These are phyloP conservation scores for Thamnophis sirtalis DNA, from an alignment of 2,113 vertebrate genomes.

Conservation along the genomic window DNA sequence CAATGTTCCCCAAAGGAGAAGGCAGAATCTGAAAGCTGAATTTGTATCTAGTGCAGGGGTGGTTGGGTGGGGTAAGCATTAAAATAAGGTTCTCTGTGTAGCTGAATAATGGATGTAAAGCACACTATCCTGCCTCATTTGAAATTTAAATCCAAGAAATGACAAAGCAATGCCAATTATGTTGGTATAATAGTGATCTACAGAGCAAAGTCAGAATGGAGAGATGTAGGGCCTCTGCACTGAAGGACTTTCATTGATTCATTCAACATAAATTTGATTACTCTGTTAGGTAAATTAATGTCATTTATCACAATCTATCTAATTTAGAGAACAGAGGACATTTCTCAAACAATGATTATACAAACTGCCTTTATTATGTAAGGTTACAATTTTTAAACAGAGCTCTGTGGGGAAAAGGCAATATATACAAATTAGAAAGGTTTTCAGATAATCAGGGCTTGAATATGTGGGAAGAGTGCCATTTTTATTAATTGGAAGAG, in stretches of 20 bases:
- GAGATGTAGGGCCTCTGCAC: not conserved
- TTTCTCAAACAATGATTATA: constrained; percentile 6
- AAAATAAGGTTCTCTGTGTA: not conserved
- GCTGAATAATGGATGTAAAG: not conserved
- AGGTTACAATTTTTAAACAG: not conserved
- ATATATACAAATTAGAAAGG: not conserved
- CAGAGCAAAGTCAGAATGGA: constrained; percentile 4
- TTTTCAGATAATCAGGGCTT: not conserved
- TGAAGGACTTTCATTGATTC: not conserved
- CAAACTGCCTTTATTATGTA: not conserved
- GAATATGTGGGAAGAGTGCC: not conserved
- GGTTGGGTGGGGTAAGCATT: not conserved
- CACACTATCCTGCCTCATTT: not conserved
- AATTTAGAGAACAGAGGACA: not conserved
- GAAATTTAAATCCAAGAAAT: constrained; percentile 23
- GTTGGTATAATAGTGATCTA: not conserved
- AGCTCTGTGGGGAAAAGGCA: not conserved
- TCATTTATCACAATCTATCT: constrained; percentile 10
- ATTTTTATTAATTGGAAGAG: not conserved
- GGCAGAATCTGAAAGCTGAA: not conserved
- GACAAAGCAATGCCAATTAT: constrained; percentile 12
- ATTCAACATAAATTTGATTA: constrained; percentile 10
- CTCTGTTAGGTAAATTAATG: constrained; percentile 7
- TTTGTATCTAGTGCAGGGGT: not conserved
- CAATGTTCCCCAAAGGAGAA: not conserved